Evolutionary conservation across 35 echinoderm and acorn worm genomes (phyloP).

Genomic region (Strongylocentrotus purpuratus): DNA sequence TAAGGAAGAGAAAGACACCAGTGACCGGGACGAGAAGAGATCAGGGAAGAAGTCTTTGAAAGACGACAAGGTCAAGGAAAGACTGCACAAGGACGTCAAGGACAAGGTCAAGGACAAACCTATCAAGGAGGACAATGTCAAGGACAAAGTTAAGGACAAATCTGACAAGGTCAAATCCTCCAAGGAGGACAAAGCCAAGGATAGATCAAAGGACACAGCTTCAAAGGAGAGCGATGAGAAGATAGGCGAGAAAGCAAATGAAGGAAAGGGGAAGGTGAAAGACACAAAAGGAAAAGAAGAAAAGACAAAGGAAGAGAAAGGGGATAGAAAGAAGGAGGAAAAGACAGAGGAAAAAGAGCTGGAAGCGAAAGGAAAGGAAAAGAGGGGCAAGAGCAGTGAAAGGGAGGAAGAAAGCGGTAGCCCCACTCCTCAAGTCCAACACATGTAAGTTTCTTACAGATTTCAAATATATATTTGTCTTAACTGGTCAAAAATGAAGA

Average conservation of each 20-base stretch:
- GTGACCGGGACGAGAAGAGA: not conserved
- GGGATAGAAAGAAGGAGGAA: slow-evolving; percentile 60
- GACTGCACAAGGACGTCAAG: slow-evolving; percentile 22
- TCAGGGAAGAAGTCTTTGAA: not conserved
- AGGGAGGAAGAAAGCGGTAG: not conserved
- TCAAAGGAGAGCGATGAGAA: slow-evolving; percentile 52
- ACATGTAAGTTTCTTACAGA: slow-evolving; percentile 24
- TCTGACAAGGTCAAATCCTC: slow-evolving; percentile 19
- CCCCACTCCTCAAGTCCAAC: not conserved
- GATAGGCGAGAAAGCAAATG: slow-evolving; percentile 47
- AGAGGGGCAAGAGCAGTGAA: slow-evolving; percentile 30
- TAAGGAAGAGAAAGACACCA: slow-evolving; percentile 49
- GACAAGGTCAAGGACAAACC: slow-evolving; percentile 32
- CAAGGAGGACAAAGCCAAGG: slow-evolving; percentile 46
- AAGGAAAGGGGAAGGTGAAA: slow-evolving; percentile 53
- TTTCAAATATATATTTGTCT: too few relatives aligned
- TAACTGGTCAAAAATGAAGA: too few relatives aligned
- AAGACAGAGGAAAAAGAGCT: slow-evolving; percentile 29
- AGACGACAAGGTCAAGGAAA: not conserved
- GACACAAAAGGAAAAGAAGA: slow-evolving; percentile 48
- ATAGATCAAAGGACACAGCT: too few relatives aligned
- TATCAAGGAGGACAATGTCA: slow-evolving; percentile 19
- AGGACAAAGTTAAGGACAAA: slow-evolving; percentile 46
- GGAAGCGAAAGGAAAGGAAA: not conserved
- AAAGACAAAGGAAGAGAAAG: slow-evolving; percentile 38